Evolutionary conservation across 2,888 invertebrate genomes (phyloP), one percentile per base, ranked within the genome.

Genomic region (Chaetoderma sp.): DNA sequence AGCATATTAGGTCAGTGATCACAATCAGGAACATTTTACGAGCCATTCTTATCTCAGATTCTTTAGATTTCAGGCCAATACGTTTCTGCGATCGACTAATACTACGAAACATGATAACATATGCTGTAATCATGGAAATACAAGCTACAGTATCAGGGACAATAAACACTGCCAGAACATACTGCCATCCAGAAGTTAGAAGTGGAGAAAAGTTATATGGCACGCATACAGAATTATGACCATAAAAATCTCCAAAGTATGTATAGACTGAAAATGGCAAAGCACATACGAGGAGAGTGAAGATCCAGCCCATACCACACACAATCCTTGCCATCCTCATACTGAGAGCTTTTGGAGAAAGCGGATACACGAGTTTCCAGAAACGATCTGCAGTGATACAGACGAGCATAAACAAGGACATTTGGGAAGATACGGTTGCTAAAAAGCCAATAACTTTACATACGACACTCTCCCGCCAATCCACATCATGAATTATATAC

Each of bases 371-470:
- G 57, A 76, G 70, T 47, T 71, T 69, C 21, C 75, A 60, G 67
- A 72, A 77, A 21, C 77, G 63, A 28, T 77, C 77, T 10, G 73
- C 36, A 0, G 77, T 74, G 45, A 77, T 73, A 23, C 71, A 49
- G 8, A 70, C 67, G 21, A 77, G 58, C 0, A 73, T 77, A 33
- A 77, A 52, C 6, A 77, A 72, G 13, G 73, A 73, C 65, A 75
- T 72, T 49, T 75, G 71, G 28, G 70, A 72, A 61, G 71, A 71
- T 13, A 77, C 60, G 5, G 75, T 75, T 33, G 62, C 79, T 81
- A 80, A 57, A 67, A 90, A 77, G 88, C 91, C 91, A 65, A 89
- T 89, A 66, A 90, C 78, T 60, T 88, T 88, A 75, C 91, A 91
- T 64, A 88, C 82, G 65, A 82, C 79, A 73, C 90, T 90, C 70